These are phyloP conservation scores for Vanacampus margaritifer DNA, from an alignment of 2,113 vertebrate species.

Conservation along the genomic window DNA sequence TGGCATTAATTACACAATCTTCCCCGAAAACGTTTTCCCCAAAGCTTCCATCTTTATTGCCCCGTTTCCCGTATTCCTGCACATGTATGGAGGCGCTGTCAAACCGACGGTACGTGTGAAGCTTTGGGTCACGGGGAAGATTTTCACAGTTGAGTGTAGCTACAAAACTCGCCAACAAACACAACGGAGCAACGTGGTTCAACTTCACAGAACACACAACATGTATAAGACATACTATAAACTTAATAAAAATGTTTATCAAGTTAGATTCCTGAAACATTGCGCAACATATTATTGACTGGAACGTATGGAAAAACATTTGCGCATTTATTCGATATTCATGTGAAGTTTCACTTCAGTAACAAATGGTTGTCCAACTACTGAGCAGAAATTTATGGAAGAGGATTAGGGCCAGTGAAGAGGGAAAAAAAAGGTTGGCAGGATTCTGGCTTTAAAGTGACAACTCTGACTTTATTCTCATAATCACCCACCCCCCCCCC, in stretches of 20 bases:
- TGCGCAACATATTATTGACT: background rate
- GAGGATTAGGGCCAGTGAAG: too few relatives aligned
- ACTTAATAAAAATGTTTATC: background rate
- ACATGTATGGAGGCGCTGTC: conserved; percentile 10
- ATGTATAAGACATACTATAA: background rate
- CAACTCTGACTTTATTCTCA: too few relatives aligned
- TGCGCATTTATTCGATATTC: background rate
- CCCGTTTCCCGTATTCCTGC: conserved; percentile 24
- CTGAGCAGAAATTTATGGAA: too few relatives aligned
- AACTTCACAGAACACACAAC: background rate
- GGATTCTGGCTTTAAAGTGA: too few relatives aligned
- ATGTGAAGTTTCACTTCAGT: background rate
- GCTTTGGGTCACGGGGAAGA: conserved; percentile 11
- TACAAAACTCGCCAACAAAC: conserved; percentile 6
- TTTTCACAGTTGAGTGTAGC: conserved; percentile 47
- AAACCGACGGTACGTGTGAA: conserved; percentile 1
- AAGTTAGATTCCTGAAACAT: background rate
- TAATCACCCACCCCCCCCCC: too few relatives aligned
- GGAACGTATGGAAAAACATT: background rate
- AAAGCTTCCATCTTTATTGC: conserved; percentile 15
- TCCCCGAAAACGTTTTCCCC: background rate
- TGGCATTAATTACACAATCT: conserved; percentile 32
- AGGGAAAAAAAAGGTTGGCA: too few relatives aligned
- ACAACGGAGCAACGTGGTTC: background rate
- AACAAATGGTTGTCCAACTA: background rate